Base-by-base conservation (phyloP, 37 sponge, comb jelly and placozoan genomes). In the Corticium candelabrum region DNA sequence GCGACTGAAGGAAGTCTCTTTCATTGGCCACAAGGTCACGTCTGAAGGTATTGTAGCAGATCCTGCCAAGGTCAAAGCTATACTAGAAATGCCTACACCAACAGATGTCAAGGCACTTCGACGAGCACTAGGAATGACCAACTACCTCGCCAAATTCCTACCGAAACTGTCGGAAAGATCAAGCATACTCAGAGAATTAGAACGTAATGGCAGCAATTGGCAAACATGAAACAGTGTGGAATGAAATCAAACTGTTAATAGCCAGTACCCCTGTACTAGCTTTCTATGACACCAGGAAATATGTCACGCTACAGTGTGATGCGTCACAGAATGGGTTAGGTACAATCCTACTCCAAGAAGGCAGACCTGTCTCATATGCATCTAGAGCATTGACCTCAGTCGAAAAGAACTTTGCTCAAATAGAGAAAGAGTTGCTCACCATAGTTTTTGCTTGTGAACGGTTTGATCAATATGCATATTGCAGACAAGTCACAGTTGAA, bases 401-500 rank as follows among this genome's bases (percentile, higher is more conserved):
- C 76, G 27, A 80, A 80, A 70, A 37, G 33, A 27, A 79, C 21
- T 84, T 70, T 34, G 79, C 79, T 0, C 84, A 84, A 38, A 84
- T 84, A 31, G 79, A 84, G 57, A 84, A 84, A 41, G 72, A 84
- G 68, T 69, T 78, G 32, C 62, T 78, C 4, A 74, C 84, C 0
- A 30, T 81, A 0, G 34, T 37, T 32, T 85, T 76, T 75, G 82
- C 82, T 3, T 80, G 81, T 32, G 81, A 85, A 1, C 67, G 70
- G 34, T 80, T 79, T 34, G 2, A 34, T 0, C 41, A 79, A 0
- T 74, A 79, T 40, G 37, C 79, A 40, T 3, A 68, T 0, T 74
- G 80, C 2, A 0, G 34, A 38, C 2, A 0, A 29, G 36, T 84
- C 38, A 7, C 2, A 0, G 39, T 84, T 15, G 68, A 79, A 41